Evolutionary conservation across 30 jellyfish, hydroid and myxozoan species (phyloP).

Genomic region (Aurelia sp.): DNA sequence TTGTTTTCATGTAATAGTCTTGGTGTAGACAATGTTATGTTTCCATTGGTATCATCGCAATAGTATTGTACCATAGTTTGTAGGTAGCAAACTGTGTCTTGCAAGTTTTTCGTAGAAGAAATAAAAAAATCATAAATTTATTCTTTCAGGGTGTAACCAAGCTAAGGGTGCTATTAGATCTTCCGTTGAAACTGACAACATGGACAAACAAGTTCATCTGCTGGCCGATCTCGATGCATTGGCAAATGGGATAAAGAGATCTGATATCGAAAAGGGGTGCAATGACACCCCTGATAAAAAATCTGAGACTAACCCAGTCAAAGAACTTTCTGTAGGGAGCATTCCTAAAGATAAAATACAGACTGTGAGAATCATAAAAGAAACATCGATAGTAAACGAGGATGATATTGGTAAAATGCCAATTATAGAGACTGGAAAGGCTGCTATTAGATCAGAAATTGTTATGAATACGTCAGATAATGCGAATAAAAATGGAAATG

Average conservation of each 20-base stretch:
- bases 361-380: conserved; percentile 12
- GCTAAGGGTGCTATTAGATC: conserved; percentile 70
- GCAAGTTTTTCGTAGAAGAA: too few species aligned
- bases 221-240: conserved; percentile 79
- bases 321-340: conserved; percentile 19
- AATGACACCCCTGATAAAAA: conserved; percentile 43
- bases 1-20: too few species aligned
- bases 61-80: too few species aligned
- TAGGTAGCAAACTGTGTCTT: too few species aligned
- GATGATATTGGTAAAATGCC: conserved; percentile 45
- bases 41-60: too few species aligned
- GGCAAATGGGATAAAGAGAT: conserved; percentile 69
- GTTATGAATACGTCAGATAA: conserved; percentile 6
- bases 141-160: conserved; percentile 55
- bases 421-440: conserved; percentile 63
- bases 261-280: conserved; percentile 59
- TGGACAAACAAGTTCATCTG: conserved; percentile 47
- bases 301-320: conserved; percentile 5
- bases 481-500: background rate
- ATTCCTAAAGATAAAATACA: conserved; percentile 22
- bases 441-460: conserved; percentile 58
- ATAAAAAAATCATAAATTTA: background rate
- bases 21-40: too few species aligned
- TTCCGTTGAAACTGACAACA: conserved; percentile 22
- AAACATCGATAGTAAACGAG: conserved; percentile 41